Evolutionary conservation across 1,140 invertebrate species (phyloP).

Genomic region (Neodiprion fabricii): DNA sequence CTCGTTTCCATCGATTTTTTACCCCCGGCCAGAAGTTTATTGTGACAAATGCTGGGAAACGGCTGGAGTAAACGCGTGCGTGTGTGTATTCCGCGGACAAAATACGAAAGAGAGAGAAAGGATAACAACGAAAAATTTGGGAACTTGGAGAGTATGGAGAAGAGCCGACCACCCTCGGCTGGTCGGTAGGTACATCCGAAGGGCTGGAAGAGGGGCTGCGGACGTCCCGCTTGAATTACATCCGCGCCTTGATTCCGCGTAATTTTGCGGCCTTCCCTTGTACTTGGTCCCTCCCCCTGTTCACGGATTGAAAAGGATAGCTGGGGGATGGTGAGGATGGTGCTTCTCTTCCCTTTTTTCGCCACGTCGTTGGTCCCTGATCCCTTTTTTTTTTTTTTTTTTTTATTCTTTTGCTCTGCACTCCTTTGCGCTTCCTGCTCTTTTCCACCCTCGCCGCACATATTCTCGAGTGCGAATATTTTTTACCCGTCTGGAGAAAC

Average conservation of each 20-base stretch:
- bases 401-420: background rate
- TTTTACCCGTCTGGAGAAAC: too few relatives aligned
- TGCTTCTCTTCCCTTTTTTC: background rate
- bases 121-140: too few relatives aligned
- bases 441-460: background rate
- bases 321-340: background rate
- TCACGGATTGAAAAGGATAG: background rate
- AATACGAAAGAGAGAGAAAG: background rate
- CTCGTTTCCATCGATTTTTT: slow-evolving; percentile 8
- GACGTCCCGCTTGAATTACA: slow-evolving; percentile 8
- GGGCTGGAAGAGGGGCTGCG: background rate
- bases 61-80: background rate
- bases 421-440: background rate
- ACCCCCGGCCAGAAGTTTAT: background rate
- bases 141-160: too few relatives aligned
- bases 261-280: slow-evolving; percentile 1
- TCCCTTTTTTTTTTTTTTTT: background rate
- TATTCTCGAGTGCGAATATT: background rate
- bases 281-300: background rate
- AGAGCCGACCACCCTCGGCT: too few relatives aligned
- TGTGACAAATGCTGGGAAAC: slow-evolving; percentile 12
- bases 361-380: background rate
- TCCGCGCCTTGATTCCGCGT: slow-evolving; percentile 7
- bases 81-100: background rate
- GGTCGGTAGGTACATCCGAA: background rate